Evolutionary conservation across 2,888 invertebrate genomes (phyloP).

Genomic region (Apodemia mormo): DNA sequence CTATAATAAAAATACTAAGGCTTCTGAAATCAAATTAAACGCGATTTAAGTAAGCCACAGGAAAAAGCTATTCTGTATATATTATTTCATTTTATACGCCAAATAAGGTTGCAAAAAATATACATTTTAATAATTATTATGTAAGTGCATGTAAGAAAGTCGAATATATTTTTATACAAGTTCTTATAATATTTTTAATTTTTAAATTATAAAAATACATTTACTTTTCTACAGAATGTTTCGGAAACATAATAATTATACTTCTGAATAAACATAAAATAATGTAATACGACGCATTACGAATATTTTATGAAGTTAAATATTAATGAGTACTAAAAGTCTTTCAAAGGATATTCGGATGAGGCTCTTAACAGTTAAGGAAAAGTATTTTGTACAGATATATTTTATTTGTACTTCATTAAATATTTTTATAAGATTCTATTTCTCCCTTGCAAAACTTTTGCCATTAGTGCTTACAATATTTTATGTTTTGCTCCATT

Average conservation of each 20-base stretch:
- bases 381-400: conserved; percentile 19
- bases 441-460: conserved; percentile 30
- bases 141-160: too few species aligned
- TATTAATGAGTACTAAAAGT: conserved; percentile 22
- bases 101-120: too few species aligned
- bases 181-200: too few species aligned
- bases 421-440: conserved; percentile 15
- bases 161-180: too few species aligned
- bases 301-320: conserved; percentile 23
- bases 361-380: conserved; percentile 17
- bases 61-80: too few species aligned
- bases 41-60: too few species aligned
- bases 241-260: not conserved
- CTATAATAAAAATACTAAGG: too few species aligned
- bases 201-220: too few species aligned
- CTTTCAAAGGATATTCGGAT: conserved; percentile 20
- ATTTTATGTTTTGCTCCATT: conserved; percentile 32
- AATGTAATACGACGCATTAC: conserved; percentile 9
- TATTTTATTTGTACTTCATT: conserved; percentile 5
- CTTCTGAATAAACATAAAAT: conserved; percentile 9
- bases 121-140: too few species aligned
- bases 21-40: too few species aligned
- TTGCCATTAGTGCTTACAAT: conserved; percentile 35
- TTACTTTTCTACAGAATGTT: not conserved
- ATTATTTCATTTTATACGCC: too few species aligned